phyloP scores from a whole-genome alignment of 2,113 vertebrate genomes.

The Octodon degus region DNA sequence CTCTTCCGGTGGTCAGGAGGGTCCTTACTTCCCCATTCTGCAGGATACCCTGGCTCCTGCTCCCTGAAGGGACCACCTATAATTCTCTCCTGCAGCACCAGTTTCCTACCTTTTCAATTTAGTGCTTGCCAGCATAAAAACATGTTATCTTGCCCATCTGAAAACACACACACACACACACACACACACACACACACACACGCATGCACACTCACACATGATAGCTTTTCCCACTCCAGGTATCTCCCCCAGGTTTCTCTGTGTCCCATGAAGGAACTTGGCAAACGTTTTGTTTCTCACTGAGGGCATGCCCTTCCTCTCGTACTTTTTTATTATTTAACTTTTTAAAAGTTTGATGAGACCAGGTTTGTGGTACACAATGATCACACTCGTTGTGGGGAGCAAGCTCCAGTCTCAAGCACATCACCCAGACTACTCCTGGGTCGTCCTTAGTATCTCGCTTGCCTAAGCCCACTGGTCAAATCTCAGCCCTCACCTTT shows the following conservation, averaged over 20 bases:
- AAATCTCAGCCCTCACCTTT: background rate
- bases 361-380: background rate
- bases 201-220: rapidly evolving
- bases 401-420: background rate
- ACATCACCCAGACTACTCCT: background rate
- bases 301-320: background rate
- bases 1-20: no score
- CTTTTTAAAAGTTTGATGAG: background rate
- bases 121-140: conserved; percentile 11
- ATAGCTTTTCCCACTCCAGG: background rate
- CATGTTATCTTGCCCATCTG: background rate
- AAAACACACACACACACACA: background rate
- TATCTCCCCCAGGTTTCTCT: background rate
- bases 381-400: background rate
- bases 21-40: background rate
- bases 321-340: background rate
- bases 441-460: background rate
- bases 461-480: background rate
- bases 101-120: background rate
- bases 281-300: background rate
- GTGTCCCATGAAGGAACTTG: background rate
- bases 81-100: background rate
- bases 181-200: rapidly evolving
- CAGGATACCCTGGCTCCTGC: background rate
- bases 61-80: background rate